Conservation (phyloP, 2,888 invertebrate species). For the Heterodera filipjevi region DNA sequence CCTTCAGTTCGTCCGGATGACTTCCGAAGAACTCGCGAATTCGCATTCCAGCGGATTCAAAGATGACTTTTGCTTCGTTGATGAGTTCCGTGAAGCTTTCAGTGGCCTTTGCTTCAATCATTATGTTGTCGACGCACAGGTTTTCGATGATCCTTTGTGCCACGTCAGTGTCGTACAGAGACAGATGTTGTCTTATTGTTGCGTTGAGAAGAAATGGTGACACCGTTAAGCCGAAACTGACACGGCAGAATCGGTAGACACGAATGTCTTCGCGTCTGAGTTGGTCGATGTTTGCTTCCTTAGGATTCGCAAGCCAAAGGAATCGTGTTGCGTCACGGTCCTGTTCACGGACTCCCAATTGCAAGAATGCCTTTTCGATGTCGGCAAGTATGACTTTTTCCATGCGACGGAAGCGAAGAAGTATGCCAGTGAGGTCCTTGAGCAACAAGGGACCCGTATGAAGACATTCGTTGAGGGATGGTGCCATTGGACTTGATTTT, state of each 20-base stretch:
- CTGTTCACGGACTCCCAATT: conserved; percentile 8
- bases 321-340: conserved; percentile 33
- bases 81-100: background rate
- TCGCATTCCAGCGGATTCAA: background rate
- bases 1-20: background rate
- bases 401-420: conserved; percentile 18
- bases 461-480: conserved; percentile 28
- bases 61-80: background rate
- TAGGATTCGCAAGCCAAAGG: conserved; percentile 20
- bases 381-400: conserved; percentile 8
- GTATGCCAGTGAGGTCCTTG: conserved; percentile 14
- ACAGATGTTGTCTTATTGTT: background rate
- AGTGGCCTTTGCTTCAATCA: background rate
- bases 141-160: conserved; percentile 20
- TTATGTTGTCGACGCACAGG: conserved; percentile 40
- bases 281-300: background rate
- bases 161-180: background rate
- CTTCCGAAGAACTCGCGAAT: conserved; percentile 7
- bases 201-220: conserved; percentile 27
- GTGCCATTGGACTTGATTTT: background rate
- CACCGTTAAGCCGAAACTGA: conserved; percentile 24
- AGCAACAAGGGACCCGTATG: conserved; percentile 25
- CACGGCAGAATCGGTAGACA: conserved; percentile 21
- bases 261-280: background rate
- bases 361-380: conserved; percentile 32